phyloP scores from a whole-genome alignment of 2,888 invertebrate species.

The Drosophila ezoana region DNA sequence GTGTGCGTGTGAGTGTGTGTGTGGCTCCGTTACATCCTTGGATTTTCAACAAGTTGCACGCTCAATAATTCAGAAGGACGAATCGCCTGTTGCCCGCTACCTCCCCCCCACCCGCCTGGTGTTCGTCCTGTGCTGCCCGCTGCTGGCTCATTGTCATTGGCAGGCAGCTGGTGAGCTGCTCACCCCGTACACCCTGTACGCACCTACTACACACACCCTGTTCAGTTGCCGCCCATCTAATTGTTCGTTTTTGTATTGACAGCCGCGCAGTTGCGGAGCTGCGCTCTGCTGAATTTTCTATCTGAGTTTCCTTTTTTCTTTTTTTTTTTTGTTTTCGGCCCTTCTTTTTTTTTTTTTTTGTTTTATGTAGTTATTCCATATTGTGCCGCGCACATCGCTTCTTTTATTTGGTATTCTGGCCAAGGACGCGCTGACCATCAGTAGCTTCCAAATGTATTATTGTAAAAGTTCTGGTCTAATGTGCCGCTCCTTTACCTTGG shows the following conservation, averaged over 20 bases:
- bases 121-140: constrained; percentile 12
- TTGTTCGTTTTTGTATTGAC: constrained; percentile 75
- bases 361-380: constrained; percentile 47
- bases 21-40: constrained; percentile 59
- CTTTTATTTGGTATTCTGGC: constrained; percentile 39
- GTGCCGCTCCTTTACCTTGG: constrained; percentile 50
- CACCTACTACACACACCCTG: background rate
- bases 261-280: constrained; percentile 73
- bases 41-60: constrained; percentile 73
- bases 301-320: constrained; percentile 44
- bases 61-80: constrained; percentile 77
- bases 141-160: constrained; percentile 53
- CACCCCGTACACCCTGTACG: background rate
- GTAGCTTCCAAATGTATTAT: constrained; percentile 69
- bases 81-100: constrained; percentile 58
- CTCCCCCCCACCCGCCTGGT: background rate
- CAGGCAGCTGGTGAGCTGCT: constrained; percentile 38
- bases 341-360: constrained; percentile 30
- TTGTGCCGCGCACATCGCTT: constrained; percentile 30
- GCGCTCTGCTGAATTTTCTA: constrained; percentile 68
- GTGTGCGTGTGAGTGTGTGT: background rate
- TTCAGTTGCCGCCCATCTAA: constrained; percentile 48
- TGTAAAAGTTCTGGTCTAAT: constrained; percentile 72
- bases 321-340: constrained; percentile 16
- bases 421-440: constrained; percentile 64